Evolutionary conservation across 30 jellyfish, hydroid and myxozoan species (phyloP).

Genomic region (Hydra vulgaris): DNA sequence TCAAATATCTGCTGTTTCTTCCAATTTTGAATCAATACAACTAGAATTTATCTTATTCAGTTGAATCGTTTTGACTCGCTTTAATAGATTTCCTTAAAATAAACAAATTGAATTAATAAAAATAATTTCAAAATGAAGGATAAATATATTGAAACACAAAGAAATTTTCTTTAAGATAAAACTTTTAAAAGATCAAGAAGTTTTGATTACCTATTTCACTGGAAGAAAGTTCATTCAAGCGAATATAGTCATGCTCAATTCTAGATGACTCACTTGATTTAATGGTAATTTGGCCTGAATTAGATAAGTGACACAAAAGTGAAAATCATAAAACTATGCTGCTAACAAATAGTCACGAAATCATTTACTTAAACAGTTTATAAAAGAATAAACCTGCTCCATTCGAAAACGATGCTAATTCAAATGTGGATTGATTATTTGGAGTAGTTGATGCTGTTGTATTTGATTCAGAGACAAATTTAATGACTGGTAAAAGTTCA

Average conservation of each 20-base stretch:
- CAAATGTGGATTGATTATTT: background rate
- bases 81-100: background rate
- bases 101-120: no score
- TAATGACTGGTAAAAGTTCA: no score
- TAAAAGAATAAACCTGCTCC: background rate
- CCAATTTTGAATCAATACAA: background rate
- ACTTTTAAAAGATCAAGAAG: background rate
- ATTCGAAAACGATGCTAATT: background rate
- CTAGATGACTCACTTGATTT: background rate
- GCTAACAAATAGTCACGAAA: background rate
- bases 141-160: background rate
- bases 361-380: background rate
- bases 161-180: no score
- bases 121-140: background rate
- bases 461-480: background rate
- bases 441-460: background rate
- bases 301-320: background rate
- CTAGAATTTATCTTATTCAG: background rate
- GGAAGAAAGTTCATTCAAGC: background rate
- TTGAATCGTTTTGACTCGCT: background rate
- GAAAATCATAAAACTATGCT: background rate
- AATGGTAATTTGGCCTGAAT: background rate
- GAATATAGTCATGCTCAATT: background rate
- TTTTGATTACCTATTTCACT: background rate
- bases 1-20: background rate